phyloP scores from a whole-genome alignment of 2,797 vertebrate genomes.

The Phoebastria nigripes region DNA sequence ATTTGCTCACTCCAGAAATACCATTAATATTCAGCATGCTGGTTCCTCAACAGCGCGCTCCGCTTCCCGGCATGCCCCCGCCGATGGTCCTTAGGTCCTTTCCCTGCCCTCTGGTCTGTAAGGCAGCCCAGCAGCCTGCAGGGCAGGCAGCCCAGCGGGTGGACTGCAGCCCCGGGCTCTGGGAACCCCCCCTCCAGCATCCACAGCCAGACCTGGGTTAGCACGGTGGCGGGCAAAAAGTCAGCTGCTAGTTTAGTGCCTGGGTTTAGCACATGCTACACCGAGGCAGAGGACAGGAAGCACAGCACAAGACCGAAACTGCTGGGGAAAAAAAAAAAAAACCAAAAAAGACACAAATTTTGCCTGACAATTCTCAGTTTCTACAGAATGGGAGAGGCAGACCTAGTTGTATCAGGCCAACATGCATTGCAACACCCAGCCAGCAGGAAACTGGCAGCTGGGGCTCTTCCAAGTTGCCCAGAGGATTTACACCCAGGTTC shows the following conservation, averaged over 20 bases:
- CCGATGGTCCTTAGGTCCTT: not conserved
- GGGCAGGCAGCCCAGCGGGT: not conserved
- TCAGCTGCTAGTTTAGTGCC: not conserved
- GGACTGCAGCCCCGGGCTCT: no score
- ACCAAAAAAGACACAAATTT: not conserved
- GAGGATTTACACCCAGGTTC: conserved; percentile 10
- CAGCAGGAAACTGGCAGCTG: not conserved
- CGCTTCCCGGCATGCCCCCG: not conserved
- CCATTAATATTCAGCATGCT: not conserved
- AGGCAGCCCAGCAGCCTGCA: not conserved
- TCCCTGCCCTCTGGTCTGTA: not conserved
- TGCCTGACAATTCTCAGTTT: not conserved
- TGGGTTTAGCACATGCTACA: no score
- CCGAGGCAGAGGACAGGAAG: no score
- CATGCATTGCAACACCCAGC: not conserved
- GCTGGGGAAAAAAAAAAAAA: not conserved
- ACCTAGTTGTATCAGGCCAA: not conserved
- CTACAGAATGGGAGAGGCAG: not conserved
- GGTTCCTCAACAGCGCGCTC: not conserved
- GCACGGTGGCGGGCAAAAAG: not conserved
- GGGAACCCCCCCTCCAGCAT: no score
- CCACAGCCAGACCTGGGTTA: no score
- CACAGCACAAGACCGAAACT: not conserved
- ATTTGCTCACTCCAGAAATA: not conserved
- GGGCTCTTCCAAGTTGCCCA: not conserved